Base-by-base conservation (phyloP, 2,888 invertebrate genomes). In the Tetramorium bicarinatum region DNA sequence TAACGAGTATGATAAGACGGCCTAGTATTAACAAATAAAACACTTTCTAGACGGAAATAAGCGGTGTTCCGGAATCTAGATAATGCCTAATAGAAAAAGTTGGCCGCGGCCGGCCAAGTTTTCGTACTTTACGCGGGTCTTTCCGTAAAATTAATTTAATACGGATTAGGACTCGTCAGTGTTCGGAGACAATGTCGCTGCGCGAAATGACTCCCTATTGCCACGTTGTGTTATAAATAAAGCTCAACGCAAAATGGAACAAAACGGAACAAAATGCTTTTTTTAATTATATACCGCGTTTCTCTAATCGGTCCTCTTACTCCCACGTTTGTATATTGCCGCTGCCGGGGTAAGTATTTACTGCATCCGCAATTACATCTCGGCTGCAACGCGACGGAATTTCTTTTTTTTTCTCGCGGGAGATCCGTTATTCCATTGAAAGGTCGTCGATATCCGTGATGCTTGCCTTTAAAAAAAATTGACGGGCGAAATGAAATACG, bases 401-500 rank as follows among this genome's bases (percentile, higher is more conserved):
- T 83, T 84, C 34, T 67, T 59, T 88, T 89, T 34, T 85, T 87
- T 82, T 81, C 64, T 83, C 67, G 76, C 47, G 49, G 21, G 62
- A 75, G 81, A 87, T 88, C 82, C 85, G 88, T 84, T 87, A 82
- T 85, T 67, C 79, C 83, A 88, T 89, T 86, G 87, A 90, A 87
- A 81, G 84, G 84, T 84, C 88, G 85, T 90, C 87, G 89, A 90
- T 90, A 89, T 85, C 85, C 85, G 86, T 87, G 90, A 90, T 90
- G 81, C 76, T 87, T 90, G 87, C 85, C 90, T 82, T 90, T 90
- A 82, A 85, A 87, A 89, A 86, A 83, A 82, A 83, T 87, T 84
- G 90, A 88, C 84, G 85, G 87, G 77, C 79, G 83, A 88, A 88
- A 88, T 90, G 90, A 90, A 89, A 89, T 88, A 90, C 87, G 90